A percentile compares a stretch with the other conserved stretches of the same genome.
phyloP scores from a whole-genome alignment of 2,113 vertebrate genomes.

The Lophotis ruficrista region DNA sequence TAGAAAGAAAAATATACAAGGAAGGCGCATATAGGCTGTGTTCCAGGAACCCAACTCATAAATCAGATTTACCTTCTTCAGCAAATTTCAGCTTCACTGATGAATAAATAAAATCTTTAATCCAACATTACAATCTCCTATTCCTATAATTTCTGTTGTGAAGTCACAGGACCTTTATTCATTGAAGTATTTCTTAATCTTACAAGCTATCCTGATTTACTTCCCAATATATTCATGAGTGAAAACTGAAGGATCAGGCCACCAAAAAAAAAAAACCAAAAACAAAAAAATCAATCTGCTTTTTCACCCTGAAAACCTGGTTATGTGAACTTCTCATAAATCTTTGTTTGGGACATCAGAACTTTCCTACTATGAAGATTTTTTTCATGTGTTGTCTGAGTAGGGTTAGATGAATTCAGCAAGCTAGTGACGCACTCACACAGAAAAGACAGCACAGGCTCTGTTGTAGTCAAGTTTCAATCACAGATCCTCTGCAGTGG shows the following conservation, averaged over 20 bases:
- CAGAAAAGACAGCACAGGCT: neutral
- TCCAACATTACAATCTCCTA: neutral
- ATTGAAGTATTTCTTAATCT: neutral
- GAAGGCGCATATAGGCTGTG: neutral
- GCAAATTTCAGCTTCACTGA: neutral
- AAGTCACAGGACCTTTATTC: neutral
- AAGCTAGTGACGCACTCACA: neutral
- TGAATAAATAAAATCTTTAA: neutral
- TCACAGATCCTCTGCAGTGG: neutral
- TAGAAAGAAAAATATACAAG: neutral
- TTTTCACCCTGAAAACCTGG: neutral
- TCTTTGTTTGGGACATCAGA: neutral
- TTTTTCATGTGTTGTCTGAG: neutral
- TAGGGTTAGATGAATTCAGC: neutral
- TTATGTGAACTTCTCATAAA: neutral
- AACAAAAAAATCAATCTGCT: neutral
- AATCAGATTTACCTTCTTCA: neutral
- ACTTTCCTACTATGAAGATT: neutral
- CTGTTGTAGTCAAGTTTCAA: neutral
- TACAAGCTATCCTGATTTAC: neutral
- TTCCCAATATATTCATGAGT: neutral
- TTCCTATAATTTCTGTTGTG: neutral
- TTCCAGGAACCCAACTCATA: neutral
- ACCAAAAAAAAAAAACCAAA: neutral
- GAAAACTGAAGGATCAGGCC: neutral